phyloP scores from a whole-genome alignment of 2,797 vertebrate genomes.

The Tangara arthus region DNA sequence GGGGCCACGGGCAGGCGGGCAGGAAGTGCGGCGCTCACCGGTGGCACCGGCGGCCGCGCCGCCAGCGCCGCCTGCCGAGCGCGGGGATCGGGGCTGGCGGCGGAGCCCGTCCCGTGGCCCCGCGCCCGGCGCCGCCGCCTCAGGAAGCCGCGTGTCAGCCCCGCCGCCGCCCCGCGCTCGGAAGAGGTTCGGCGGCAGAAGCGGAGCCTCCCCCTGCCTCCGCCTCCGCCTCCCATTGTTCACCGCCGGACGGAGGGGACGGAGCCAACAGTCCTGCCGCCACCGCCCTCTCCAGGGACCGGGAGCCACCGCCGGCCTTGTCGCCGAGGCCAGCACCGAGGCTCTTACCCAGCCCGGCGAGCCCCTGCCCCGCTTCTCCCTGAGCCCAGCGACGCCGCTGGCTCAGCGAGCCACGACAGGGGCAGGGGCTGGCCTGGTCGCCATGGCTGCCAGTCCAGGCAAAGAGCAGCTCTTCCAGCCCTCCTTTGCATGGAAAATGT shows the following conservation, averaged over 20 bases:
- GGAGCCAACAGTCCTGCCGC: neutral
- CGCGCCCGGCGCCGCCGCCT: neutral
- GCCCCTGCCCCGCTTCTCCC: neutral
- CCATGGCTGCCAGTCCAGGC: neutral
- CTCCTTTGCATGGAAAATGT: neutral
- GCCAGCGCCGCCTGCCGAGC: neutral
- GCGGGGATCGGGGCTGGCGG: neutral
- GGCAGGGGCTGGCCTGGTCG: neutral
- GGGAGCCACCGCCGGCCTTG: neutral
- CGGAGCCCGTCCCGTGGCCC: neutral
- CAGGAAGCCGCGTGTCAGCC: neutral
- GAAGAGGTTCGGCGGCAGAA: neutral
- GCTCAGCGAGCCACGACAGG: neutral
- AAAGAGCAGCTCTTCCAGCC: neutral
- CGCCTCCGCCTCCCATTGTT: conserved; percentile 55
- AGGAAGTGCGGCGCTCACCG: neutral
- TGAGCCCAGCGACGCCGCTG: neutral
- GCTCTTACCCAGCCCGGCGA: neutral
- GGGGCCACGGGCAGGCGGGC: neutral
- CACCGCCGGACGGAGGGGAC: neutral
- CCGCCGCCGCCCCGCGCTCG: neutral
- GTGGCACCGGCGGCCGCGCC: neutral
- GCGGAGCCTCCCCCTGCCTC: neutral
- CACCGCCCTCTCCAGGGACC: neutral
- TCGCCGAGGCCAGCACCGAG: neutral